Base-by-base conservation (phyloP, 2,113 vertebrate genomes). In the Polypterus senegalus region DNA sequence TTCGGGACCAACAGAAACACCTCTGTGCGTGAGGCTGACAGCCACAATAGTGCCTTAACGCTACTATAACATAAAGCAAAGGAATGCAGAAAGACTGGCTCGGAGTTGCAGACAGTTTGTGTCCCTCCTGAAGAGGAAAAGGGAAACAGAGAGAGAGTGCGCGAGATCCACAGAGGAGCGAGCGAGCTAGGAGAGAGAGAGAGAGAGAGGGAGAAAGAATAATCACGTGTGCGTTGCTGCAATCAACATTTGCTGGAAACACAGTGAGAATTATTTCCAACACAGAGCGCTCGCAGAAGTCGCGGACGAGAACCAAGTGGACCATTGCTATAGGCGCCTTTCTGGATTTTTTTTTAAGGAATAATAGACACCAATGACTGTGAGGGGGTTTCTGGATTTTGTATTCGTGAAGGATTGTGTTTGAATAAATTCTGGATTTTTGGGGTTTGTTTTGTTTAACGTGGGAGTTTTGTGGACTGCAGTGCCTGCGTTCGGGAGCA, bases 391-490 rank as follows among this genome's bases (percentile, higher is more conserved):
- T 44, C 4, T 69, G 77, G 77, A 79, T 79, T 76, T 70, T 70
- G 71, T 63, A 4, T 60, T 65, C 55, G 61, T 27, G 57, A 48
- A 44, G 63, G 64, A 66, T 65, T 61, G 61, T 62, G 11, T 61
- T 52, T 62, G 60, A 55, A 58, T 11, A 46, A 60, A 49, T 62
- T 58, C 63, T 78, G 83, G 78, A 81, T 78, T 72, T 59, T 64
- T n/a, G n/a, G n/a, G n/a, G n/a, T n/a, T n/a, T n/a, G n/a, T n/a
- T n/a, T n/a, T n/a, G n/a, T n/a, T 73, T 62, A 61, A 66, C 60
- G 70, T 58, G 60, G 62, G 60, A 3, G 57, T 57, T 51, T 60
- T 47, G 61, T 60, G 63, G 63, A 67, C 67, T 69, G 74, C 69
- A 74, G 68, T 60, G 60, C 75, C 67, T 74, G 65, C 66, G 68